phyloP scores from a whole-genome alignment of 2,797 vertebrate species.

The Myotis planiceps region DNA sequence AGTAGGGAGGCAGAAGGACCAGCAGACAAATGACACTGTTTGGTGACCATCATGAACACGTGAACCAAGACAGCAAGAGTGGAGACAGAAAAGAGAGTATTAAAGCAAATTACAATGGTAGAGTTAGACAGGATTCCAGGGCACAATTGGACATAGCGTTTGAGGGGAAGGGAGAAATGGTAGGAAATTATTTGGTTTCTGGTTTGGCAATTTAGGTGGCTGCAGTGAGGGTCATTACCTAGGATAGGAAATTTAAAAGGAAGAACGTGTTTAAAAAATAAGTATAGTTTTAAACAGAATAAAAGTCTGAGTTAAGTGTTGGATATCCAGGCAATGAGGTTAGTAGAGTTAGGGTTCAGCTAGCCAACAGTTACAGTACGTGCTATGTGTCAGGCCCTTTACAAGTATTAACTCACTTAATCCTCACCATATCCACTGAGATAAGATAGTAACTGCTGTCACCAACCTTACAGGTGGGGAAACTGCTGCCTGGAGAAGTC shows the following conservation, averaged over 20 bases:
- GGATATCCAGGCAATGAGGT: not conserved
- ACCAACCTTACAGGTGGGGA: not conserved
- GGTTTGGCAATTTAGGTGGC: not conserved
- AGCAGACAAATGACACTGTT: not conserved
- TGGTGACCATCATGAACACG: not conserved
- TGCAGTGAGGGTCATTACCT: no score
- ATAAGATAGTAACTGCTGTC: not conserved
- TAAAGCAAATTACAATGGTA: not conserved
- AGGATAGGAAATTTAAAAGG: not conserved
- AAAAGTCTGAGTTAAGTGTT: not conserved
- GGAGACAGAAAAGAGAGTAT: not conserved
- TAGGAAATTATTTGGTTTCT: not conserved
- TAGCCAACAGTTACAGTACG: not conserved
- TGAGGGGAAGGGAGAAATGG: not conserved
- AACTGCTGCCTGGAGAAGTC: not conserved
- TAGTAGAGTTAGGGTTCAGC: not conserved
- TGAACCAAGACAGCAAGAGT: not conserved
- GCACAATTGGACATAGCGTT: not conserved
- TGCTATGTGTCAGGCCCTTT: rapidly evolving
- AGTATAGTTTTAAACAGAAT: not conserved
- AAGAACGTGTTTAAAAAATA: not conserved
- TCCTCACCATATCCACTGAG: not conserved
- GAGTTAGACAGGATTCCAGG: not conserved
- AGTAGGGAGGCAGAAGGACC: not conserved
- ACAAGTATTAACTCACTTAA: not conserved